Conservation (phyloP, 2,888 invertebrate species). For the Ochropacha duplaris region DNA sequence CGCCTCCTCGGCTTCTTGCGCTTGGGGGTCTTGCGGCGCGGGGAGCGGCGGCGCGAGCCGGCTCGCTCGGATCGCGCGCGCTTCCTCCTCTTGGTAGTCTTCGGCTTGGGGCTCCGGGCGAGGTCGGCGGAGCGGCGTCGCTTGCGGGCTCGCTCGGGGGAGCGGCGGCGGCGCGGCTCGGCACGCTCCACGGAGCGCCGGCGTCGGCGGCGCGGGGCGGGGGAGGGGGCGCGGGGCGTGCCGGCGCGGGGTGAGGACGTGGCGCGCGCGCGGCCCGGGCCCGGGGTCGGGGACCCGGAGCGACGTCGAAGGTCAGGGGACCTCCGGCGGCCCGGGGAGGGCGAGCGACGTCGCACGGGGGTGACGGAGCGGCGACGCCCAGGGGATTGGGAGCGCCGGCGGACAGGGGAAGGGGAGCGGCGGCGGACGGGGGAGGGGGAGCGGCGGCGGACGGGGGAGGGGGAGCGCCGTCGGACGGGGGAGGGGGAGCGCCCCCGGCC, state of each 20-base stretch:
- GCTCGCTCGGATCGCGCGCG: conserved; percentile 44
- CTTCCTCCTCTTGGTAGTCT: conserved; percentile 57
- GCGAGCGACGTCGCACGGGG: conserved; percentile 20
- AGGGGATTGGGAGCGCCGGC: conserved; percentile 25
- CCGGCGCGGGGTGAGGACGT: conserved; percentile 18
- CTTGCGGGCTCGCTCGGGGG: conserved; percentile 41
- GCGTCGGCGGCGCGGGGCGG: conserved; percentile 38
- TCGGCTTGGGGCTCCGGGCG: too few species aligned
- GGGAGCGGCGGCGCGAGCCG: conserved; percentile 19
- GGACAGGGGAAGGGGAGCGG: conserved; percentile 23
- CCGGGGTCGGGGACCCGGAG: conserved; percentile 22
- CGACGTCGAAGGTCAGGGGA: conserved; percentile 21
- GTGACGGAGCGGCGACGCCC: conserved; percentile 22
- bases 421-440: conserved; percentile 24
- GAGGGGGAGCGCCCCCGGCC: conserved; percentile 18
- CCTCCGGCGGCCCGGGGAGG: conserved; percentile 24
- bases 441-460: conserved; percentile 17
- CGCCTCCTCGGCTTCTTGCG: conserved; percentile 61
- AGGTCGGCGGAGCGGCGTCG: conserved; percentile 44
- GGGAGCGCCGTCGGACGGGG: conserved; percentile 29
- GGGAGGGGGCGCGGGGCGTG: conserved; percentile 40
- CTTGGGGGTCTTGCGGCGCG: conserved; percentile 44
- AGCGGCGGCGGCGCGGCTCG: conserved; percentile 44
- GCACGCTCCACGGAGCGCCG: conserved; percentile 36
- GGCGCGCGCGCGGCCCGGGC: conserved; percentile 21